Percentiles rank a stretch among this genome's conserved stretches.
phyloP scores from a whole-genome alignment of 2,113 vertebrate species.

The Centrocercus urophasianus region DNA sequence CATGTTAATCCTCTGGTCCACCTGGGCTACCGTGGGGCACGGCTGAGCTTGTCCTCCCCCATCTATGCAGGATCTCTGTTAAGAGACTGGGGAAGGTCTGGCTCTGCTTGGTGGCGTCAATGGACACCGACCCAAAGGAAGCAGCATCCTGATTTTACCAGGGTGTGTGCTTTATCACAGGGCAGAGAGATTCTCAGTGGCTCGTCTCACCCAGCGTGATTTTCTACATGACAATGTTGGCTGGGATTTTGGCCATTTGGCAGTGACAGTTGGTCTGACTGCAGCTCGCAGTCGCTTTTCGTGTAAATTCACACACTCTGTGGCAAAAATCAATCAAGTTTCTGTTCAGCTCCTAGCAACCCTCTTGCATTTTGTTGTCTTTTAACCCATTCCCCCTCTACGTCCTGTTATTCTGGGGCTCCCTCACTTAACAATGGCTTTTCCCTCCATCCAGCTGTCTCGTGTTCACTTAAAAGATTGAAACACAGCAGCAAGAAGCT shows the following conservation, averaged over 20 bases:
- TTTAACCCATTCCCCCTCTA: slow-evolving; percentile 30
- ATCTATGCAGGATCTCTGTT: neutral
- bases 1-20: neutral
- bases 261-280: slow-evolving; percentile 53
- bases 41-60: neutral
- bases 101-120: neutral
- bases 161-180: neutral
- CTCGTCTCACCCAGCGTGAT: neutral
- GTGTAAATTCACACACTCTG: slow-evolving; percentile 35
- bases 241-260: slow-evolving; percentile 54
- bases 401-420: neutral
- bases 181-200: neutral
- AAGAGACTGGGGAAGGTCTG: neutral
- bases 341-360: slow-evolving; percentile 6
- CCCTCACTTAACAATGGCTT: neutral
- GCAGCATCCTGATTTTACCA: neutral
- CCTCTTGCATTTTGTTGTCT: neutral
- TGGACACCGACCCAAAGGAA: neutral
- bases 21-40: rapidly evolving
- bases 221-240: slow-evolving; percentile 1
- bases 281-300: slow-evolving; percentile 3
- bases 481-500: neutral
- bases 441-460: neutral
- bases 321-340: slow-evolving; percentile 36
- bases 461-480: neutral